Percentiles rank a stretch among this genome's conserved stretches.
These are phyloP conservation scores for Rousettus leschenaultii DNA, from an alignment of 2,113 vertebrate species.

Conservation along the genomic window DNA sequence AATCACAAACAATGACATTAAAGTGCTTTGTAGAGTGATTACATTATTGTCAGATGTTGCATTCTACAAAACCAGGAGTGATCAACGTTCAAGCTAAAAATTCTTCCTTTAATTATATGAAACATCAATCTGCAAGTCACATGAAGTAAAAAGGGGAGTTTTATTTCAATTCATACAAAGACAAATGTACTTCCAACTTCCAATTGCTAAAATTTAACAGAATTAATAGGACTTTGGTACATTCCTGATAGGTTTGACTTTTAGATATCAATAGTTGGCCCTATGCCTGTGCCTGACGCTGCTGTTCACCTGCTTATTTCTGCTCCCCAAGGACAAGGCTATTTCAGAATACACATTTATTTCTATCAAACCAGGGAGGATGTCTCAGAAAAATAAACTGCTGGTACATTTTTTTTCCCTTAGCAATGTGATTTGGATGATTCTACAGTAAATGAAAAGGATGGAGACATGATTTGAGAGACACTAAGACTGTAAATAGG, in stretches of 20 bases:
- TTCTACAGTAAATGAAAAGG: background rate
- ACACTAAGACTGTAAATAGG: background rate
- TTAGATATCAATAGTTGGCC: constrained; percentile 59
- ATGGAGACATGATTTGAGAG: background rate
- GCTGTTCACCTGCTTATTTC: constrained; percentile 53
- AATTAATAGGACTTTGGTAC: constrained; percentile 69
- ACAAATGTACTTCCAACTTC: constrained; percentile 44
- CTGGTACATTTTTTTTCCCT: background rate
- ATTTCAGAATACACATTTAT: constrained; percentile 55
- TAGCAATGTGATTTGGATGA: constrained; percentile 9
- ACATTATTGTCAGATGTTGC: background rate
- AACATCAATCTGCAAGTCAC: background rate
- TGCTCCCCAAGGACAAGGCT: constrained; percentile 14
- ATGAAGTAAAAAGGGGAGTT: background rate
- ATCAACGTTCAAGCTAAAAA: constrained; percentile 13
- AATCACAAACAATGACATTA: background rate
- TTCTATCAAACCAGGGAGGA: constrained; percentile 37
- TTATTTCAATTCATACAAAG: constrained; percentile 61
- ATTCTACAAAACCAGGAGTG: background rate
- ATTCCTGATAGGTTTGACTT: constrained; percentile 69
- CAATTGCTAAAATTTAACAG: constrained; percentile 66
- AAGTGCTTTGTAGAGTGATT: background rate
- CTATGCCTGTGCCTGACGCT: background rate
- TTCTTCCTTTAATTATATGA: constrained; percentile 46
- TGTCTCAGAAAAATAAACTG: constrained; percentile 46